These are phyloP conservation scores for Chiridota heheva DNA, from an alignment of 35 echinoderm and acorn worm genomes.

Conservation along the genomic window DNA sequence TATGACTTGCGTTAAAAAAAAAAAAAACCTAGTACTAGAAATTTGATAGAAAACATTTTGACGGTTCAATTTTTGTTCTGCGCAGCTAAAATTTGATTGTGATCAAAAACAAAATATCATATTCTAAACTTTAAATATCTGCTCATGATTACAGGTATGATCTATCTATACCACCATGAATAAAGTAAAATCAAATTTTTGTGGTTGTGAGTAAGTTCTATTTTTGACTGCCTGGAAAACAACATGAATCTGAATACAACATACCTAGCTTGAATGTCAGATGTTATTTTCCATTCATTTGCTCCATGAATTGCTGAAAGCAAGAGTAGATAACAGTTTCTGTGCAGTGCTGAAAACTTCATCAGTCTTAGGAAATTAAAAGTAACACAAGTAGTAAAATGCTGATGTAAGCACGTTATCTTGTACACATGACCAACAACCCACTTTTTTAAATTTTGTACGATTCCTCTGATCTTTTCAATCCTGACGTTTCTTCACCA, in stretches of 20 bases:
- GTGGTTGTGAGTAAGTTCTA: not conserved
- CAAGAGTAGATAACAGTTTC: constrained; percentile 31
- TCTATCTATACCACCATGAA: not conserved
- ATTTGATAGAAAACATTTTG: too few species aligned
- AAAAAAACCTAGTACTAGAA: too few species aligned
- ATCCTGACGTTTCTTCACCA: not conserved
- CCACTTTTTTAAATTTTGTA: not conserved
- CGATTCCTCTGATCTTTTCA: not conserved
- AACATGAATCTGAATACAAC: too few species aligned
- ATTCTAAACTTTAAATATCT: not conserved
- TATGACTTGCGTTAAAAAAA: too few species aligned
- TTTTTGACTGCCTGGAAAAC: not conserved
- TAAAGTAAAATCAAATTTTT: not conserved
- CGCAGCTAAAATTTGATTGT: too few species aligned
- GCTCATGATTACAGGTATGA: not conserved
- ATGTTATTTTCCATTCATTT: not conserved
- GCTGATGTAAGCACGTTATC: not conserved
- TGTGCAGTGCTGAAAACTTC: constrained; percentile 26
- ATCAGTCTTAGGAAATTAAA: constrained; percentile 12
- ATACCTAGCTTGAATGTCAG: constrained; percentile 7
- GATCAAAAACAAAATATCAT: not conserved
- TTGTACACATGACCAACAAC: not conserved
- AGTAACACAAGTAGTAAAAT: not conserved
- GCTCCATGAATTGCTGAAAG: not conserved
- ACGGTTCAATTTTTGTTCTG: too few species aligned